Percentiles rank a stretch among this genome's conserved stretches.
Conservation (phyloP, 1,140 invertebrate species). For the Tyrophagus putrescentiae region DNA sequence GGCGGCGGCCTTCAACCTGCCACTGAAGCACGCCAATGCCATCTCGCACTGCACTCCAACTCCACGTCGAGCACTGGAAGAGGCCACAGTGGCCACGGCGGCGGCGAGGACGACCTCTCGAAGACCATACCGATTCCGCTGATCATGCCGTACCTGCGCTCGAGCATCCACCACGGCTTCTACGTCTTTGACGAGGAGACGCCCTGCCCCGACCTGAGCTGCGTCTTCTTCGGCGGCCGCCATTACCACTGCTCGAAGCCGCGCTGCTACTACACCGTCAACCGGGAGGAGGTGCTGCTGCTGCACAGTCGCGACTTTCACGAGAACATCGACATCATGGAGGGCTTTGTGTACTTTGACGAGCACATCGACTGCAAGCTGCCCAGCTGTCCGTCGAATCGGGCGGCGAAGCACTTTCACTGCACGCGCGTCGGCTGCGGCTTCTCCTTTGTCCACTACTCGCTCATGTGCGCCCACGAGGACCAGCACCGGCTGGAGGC, state of each 20-base stretch:
- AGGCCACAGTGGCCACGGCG: neutral
- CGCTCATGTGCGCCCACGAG: slow-evolving; percentile 56
- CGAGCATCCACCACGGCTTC: slow-evolving; percentile 36
- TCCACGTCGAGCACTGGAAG: neutral
- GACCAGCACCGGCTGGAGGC: slow-evolving; percentile 36
- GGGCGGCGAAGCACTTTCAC: slow-evolving; percentile 57
- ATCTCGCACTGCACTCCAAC: neutral
- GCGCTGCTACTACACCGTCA: slow-evolving; percentile 55
- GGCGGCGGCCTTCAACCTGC: slow-evolving; percentile 13
- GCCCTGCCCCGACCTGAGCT: slow-evolving; percentile 48
- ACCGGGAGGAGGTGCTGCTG: slow-evolving; percentile 47
- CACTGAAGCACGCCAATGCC: slow-evolving; percentile 7
- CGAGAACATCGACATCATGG: slow-evolving; percentile 60
- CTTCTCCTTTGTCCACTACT: slow-evolving; percentile 56
- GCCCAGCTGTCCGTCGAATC: slow-evolving; percentile 50
- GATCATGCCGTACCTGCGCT: slow-evolving; percentile 18
- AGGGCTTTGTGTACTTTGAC: slow-evolving; percentile 65
- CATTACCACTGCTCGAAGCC: slow-evolving; percentile 59
- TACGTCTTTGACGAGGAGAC: slow-evolving; percentile 42
- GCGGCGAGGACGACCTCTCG: neutral
- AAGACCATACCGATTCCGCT: slow-evolving; percentile 22
- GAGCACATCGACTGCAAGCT: slow-evolving; percentile 57
- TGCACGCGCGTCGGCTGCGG: slow-evolving; percentile 55
- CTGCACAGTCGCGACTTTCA: slow-evolving; percentile 66
- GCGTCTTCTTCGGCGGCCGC: slow-evolving; percentile 42